A percentile compares a stretch with the other conserved stretches of the same genome.
Evolutionary conservation across 2,113 vertebrate genomes (phyloP).

Genomic region (Emydura subglobosa): DNA sequence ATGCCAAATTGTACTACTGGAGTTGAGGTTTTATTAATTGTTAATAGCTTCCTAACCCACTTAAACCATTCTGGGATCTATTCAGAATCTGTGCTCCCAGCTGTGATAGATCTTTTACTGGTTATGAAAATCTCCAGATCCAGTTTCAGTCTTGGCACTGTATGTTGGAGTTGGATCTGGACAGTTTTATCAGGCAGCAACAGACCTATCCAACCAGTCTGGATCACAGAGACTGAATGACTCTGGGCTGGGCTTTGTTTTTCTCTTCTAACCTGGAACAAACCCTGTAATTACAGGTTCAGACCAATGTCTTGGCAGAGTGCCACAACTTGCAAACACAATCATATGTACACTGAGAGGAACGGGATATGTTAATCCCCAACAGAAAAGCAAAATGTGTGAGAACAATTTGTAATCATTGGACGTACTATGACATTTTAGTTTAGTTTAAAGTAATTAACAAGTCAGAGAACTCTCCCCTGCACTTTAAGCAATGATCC

Average conservation of each 20-base stretch:
- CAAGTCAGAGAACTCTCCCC: neutral
- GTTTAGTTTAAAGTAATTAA: neutral
- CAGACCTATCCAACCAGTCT: neutral
- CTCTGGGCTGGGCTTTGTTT: neutral
- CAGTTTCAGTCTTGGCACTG: neutral
- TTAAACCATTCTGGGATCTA: neutral
- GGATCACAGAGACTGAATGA: neutral
- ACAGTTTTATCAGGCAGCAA: neutral
- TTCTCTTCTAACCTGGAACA: slow-evolving; percentile 22
- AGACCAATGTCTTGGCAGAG: neutral
- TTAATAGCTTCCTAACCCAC: neutral
- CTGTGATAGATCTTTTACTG: neutral
- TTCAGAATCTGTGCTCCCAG: rapidly evolving
- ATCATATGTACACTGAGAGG: rapidly evolving
- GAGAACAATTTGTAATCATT: neutral
- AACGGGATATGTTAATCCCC: neutral
- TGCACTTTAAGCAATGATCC: neutral
- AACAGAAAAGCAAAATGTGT: neutral
- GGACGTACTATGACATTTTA: rapidly evolving
- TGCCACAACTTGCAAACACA: neutral
- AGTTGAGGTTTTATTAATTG: neutral
- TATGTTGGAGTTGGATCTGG: neutral
- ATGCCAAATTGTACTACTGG: neutral
- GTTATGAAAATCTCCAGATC: neutral
- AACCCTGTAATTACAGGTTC: slow-evolving; percentile 4